Percentiles rank a stretch among this genome's conserved stretches.
Conservation (phyloP, 2,797 vertebrate genomes). For the Picus viridis region DNA sequence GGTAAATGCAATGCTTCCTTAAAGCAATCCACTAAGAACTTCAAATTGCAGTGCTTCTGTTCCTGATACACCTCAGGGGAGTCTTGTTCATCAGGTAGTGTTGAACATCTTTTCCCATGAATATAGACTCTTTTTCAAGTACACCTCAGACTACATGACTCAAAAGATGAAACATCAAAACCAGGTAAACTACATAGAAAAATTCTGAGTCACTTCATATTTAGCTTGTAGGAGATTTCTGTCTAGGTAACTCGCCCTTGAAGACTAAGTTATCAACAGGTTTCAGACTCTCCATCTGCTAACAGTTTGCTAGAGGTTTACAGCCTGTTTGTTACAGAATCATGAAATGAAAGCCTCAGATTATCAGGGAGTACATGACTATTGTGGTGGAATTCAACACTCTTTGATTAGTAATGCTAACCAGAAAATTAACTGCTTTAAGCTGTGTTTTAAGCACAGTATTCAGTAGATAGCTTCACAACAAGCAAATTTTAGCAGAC, state of each 20-base stretch:
- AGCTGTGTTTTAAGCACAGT: neutral
- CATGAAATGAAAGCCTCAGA: neutral
- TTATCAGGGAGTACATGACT: neutral
- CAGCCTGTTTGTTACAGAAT: neutral
- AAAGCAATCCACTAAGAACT: neutral
- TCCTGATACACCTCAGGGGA: neutral
- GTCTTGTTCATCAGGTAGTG: neutral
- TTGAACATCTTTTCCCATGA: neutral
- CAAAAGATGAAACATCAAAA: neutral
- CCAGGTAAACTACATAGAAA: neutral
- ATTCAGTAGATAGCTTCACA: neutral
- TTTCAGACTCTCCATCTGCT: neutral
- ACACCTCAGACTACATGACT: neutral
- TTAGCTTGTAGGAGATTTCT: neutral
- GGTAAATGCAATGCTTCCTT: neutral
- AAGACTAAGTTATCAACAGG: slow-evolving; percentile 68
- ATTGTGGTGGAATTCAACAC: neutral
- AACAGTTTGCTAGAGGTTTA: neutral
- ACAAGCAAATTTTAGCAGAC: neutral
- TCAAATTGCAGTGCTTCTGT: neutral
- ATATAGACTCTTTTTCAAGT: neutral
- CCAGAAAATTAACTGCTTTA: neutral
- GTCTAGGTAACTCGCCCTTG: neutral
- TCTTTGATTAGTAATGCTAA: too few relatives aligned
- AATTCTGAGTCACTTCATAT: neutral